Base-by-base conservation (phyloP, 2,797 vertebrate genomes). In the Sebastolobus alascanus region DNA sequence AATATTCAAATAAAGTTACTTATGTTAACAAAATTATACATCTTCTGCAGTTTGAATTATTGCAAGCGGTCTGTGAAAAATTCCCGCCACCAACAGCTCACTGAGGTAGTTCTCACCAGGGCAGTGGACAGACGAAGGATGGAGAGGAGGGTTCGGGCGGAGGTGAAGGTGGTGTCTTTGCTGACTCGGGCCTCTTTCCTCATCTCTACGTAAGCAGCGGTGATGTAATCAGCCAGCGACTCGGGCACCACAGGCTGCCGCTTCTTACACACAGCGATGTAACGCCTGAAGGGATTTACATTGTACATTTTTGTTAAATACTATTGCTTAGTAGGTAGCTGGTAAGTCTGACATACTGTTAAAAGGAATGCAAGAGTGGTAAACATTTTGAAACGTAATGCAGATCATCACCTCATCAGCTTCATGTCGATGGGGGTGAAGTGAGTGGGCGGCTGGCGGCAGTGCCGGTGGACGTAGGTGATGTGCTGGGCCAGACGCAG, bases 151-250 rank as follows among this genome's bases (percentile, higher is more conserved):
- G 97, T 98, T n/a, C 98, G 95, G 10, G 98, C 97, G 0, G 97
- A 99, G 31, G 97, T 98, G 88, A 97, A 99, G 70, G 98, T 97
- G 46, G 96, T 96, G 79, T 98, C 98, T 84, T 97, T 98, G 94
- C 94, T 97, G 90, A 97, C 96, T 70, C 97, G 90, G 0, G 97
- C 97, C 90, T 98, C 98, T 84, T 97, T 97, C 90, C 98, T 96
- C 97, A 99, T 98, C 88, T 99, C 97, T 72, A 99, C 98, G 0
- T 99, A 99, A 0, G 98, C 97, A 0, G 98, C 98, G 0, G 97
- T 99, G 94, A 99, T 97, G 88, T 99, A 98, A 74, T 99, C 97
- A 0, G 96, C 96, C 88, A 99, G 93, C 0, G 91, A 81, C 84
- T 98, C 97, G 0, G 97, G 98, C 20, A 99, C 96, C 0, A 95